Conservation (phyloP, 2,888 invertebrate species). For the Hyppa rectilinea region DNA sequence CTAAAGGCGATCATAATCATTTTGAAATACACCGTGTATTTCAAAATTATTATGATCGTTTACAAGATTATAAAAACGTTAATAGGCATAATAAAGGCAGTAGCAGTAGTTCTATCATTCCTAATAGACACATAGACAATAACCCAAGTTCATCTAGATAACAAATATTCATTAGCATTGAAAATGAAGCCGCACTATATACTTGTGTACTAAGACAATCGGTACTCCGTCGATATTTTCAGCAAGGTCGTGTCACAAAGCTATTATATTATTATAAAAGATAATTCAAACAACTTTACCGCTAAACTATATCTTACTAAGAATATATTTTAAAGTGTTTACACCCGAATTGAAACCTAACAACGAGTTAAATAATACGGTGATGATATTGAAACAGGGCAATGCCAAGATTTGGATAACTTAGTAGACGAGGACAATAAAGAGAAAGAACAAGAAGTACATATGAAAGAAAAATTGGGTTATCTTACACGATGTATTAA, state of each 20-base stretch:
- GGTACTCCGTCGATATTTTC: conserved; percentile 61
- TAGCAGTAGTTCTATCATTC: conserved; percentile 27
- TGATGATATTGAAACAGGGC: neutral
- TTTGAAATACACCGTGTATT: too few species aligned
- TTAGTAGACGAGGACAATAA: neutral
- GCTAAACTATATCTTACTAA: conserved; percentile 18
- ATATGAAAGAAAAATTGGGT: neutral
- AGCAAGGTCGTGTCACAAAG: conserved; percentile 60
- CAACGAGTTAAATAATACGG: neutral
- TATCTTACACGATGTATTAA: neutral
- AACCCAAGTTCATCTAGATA: conserved; percentile 67
- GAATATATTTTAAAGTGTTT: neutral
- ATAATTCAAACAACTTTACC: conserved; percentile 33
- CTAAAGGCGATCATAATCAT: too few species aligned
- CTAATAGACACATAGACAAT: conserved; percentile 61
- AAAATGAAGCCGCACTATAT: conserved; percentile 55
- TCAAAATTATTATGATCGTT: too few species aligned
- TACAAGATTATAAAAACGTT: neutral
- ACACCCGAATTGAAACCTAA: neutral
- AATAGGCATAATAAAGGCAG: conserved; percentile 5
- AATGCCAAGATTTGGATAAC: neutral
- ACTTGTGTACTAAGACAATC: conserved; percentile 60
- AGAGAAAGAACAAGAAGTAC: neutral
- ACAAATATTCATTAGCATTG: conserved; percentile 66
- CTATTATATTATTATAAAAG: conserved; percentile 50